phyloP scores from a whole-genome alignment of 2,888 invertebrate species.

The Drosophila diplacantha region DNA sequence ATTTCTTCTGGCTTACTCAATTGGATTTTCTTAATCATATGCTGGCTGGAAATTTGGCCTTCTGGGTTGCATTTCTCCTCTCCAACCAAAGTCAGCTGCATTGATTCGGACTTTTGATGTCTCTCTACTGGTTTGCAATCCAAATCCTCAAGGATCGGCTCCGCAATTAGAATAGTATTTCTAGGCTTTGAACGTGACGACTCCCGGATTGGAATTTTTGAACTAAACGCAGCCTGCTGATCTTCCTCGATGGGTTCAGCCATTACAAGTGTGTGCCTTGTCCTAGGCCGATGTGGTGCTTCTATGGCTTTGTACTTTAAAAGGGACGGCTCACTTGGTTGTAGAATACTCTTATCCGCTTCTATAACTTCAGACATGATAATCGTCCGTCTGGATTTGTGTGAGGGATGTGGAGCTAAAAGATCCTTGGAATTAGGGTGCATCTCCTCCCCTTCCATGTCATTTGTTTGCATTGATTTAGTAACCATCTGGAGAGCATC shows the following conservation, averaged over 20 bases:
- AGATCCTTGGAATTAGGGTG: too few species aligned
- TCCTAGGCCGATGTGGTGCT: not conserved
- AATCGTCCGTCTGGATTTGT: slow-evolving; percentile 8
- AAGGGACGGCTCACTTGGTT: not conserved
- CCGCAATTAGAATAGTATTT: not conserved
- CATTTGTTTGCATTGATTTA: slow-evolving; percentile 5
- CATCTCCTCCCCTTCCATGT: slow-evolving; percentile 9
- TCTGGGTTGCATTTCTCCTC: not conserved
- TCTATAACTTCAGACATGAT: not conserved
- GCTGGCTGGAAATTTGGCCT: too few species aligned
- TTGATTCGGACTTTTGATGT: not conserved
- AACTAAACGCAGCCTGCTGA: too few species aligned
- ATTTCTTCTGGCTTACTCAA: not conserved
- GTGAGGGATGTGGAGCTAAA: not conserved
- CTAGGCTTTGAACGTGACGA: not conserved
- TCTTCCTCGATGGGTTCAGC: slow-evolving; percentile 37
- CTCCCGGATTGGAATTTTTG: not conserved
- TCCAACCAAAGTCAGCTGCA: not conserved
- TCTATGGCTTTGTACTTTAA: not conserved
- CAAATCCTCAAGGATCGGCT: not conserved
- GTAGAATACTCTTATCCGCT: not conserved
- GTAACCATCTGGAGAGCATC: not conserved
- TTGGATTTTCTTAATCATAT: not conserved
- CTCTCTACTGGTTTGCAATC: not conserved
- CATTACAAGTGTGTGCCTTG: slow-evolving; percentile 21